These are phyloP conservation scores for Dasyprocta punctata DNA, from an alignment of 2,113 vertebrate genomes.

Conservation along the genomic window DNA sequence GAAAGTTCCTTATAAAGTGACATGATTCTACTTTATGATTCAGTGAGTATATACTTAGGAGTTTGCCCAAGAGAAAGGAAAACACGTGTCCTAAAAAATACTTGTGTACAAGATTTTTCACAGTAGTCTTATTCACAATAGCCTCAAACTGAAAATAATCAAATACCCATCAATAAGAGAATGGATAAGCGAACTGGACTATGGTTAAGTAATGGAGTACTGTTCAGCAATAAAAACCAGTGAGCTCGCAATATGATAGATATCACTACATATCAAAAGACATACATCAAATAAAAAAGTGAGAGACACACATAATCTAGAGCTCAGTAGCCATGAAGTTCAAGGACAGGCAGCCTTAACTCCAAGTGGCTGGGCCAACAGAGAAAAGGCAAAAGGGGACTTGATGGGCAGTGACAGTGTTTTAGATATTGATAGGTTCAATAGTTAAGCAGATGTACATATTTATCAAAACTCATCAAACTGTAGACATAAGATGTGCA, in stretches of 20 bases:
- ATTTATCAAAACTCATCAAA: not conserved
- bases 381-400: not conserved
- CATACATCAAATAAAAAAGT: not conserved
- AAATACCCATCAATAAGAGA: not conserved
- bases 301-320: not conserved
- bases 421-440: not conserved
- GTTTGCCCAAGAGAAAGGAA: not conserved
- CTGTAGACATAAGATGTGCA: not conserved
- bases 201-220: not conserved
- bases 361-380: not conserved
- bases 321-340: not conserved
- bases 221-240: not conserved
- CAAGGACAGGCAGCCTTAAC: not conserved
- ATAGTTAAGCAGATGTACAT: not conserved
- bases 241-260: not conserved
- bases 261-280: not conserved
- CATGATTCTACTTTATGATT: not conserved
- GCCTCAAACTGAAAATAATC: not conserved
- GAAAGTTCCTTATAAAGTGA: not conserved
- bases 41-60: not conserved
- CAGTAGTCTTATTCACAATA: not conserved
- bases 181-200: not conserved
- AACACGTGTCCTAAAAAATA: not conserved
- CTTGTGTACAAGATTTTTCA: not conserved
- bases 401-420: no score